Conservation (phyloP, 1,140 invertebrate genomes). For the Homarus americanus region DNA sequence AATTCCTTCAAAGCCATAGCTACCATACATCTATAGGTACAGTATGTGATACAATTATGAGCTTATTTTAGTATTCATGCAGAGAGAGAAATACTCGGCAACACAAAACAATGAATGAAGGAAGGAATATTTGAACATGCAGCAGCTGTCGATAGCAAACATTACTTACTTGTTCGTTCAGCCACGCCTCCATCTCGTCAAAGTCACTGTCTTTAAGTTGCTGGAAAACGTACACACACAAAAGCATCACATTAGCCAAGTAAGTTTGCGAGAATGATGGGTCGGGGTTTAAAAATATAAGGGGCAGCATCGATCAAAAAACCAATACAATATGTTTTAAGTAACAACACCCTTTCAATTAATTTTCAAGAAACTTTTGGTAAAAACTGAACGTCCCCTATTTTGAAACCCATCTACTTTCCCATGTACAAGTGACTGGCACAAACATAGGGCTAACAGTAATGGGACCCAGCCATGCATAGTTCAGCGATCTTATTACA, state of each 20-base stretch:
- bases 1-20: background rate
- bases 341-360: background rate
- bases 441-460: background rate
- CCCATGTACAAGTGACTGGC: background rate
- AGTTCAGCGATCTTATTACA: background rate
- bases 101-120: background rate
- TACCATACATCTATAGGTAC: no score
- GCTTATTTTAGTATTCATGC: background rate
- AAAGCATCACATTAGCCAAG: slow-evolving; percentile 62
- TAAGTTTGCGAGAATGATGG: background rate
- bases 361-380: background rate
- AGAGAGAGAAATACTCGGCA: background rate
- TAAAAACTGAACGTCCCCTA: background rate
- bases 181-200: slow-evolving; percentile 68
- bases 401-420: background rate
- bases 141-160: background rate
- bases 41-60: background rate
- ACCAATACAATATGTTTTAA: background rate
- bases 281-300: background rate
- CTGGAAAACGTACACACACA: slow-evolving; percentile 47
- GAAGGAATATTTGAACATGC: background rate
- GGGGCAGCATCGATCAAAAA: background rate
- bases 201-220: slow-evolving; percentile 71
- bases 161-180: slow-evolving; percentile 63
- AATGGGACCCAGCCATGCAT: background rate